These are phyloP conservation scores for Actenoides hombroni DNA, from an alignment of 2,113 vertebrate species.

Conservation along the genomic window DNA sequence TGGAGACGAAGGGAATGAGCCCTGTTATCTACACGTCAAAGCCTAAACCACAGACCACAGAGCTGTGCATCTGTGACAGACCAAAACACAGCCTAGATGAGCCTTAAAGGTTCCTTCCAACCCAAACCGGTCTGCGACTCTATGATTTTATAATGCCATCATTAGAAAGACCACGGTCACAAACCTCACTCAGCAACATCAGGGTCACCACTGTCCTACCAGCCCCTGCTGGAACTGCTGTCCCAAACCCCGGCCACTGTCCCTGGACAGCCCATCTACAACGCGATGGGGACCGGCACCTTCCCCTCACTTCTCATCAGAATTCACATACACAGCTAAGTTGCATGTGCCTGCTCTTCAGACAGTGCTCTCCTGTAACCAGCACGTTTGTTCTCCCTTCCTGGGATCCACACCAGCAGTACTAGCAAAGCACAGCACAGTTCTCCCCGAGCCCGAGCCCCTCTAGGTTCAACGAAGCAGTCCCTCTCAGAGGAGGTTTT, in stretches of 20 bases:
- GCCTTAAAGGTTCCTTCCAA: no score
- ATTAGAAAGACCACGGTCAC: accelerated
- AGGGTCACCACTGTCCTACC: not conserved
- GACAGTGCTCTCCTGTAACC: not conserved
- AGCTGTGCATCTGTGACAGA: not conserved
- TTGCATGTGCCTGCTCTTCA: not conserved
- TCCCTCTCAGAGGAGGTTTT: not conserved
- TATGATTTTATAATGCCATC: no score
- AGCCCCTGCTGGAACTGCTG: accelerated
- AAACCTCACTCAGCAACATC: not conserved
- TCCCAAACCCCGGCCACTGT: accelerated
- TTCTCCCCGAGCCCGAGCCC: not conserved
- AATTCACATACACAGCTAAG: no score
- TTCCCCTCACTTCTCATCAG: accelerated
- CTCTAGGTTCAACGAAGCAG: not conserved
- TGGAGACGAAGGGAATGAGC: not conserved
- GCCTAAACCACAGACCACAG: not conserved
- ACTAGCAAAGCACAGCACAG: not conserved
- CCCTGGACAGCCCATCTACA: not conserved
- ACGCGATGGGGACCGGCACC: accelerated
- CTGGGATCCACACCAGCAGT: not conserved
- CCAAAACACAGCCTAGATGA: not conserved
- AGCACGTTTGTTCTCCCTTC: accelerated
- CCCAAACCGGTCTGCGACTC: no score
- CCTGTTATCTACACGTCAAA: accelerated